phyloP scores from a whole-genome alignment of 2,797 vertebrate genomes.

The Acrocephalus scirpaceus region DNA sequence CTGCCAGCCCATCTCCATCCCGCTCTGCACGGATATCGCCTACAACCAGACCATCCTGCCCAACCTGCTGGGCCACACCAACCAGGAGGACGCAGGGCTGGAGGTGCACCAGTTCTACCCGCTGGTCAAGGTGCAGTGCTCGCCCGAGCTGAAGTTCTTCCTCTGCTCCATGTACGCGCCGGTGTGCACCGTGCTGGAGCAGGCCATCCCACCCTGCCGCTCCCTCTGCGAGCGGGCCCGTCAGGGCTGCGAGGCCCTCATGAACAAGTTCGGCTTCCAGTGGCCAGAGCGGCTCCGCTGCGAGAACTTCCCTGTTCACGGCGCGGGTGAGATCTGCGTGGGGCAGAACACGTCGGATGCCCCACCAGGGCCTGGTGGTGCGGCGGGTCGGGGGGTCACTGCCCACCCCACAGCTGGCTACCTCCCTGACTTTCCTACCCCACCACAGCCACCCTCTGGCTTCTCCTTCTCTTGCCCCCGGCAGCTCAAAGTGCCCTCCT shows the following conservation, averaged over 20 bases:
- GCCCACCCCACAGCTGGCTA: slow-evolving; percentile 82
- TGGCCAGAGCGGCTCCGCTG: slow-evolving; percentile 93
- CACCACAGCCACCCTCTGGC: slow-evolving; percentile 67
- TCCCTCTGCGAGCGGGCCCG: slow-evolving; percentile 92
- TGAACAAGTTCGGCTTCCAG: slow-evolving; percentile 97
- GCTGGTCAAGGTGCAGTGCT: slow-evolving; percentile 94
- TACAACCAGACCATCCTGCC: slow-evolving; percentile 97
- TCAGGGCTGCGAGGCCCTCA: slow-evolving; percentile 93
- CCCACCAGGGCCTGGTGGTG: slow-evolving; percentile 58
- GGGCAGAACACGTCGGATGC: slow-evolving; percentile 92
- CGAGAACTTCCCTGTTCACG: slow-evolving; percentile 92
- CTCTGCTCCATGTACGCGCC: slow-evolving; percentile 94
- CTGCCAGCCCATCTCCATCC: slow-evolving; percentile 93
- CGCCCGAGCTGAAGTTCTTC: slow-evolving; percentile 91
- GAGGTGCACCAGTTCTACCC: slow-evolving; percentile 97
- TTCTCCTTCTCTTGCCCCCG: slow-evolving; percentile 90
- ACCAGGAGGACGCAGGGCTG: slow-evolving; percentile 92
- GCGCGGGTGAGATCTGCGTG: slow-evolving; percentile 92
- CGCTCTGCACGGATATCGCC: slow-evolving; percentile 92
- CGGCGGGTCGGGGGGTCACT: slow-evolving; percentile 58
- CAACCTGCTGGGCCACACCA: slow-evolving; percentile 91
- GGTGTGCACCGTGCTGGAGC: slow-evolving; percentile 92
- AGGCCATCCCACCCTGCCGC: slow-evolving; percentile 92
- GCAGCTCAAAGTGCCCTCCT: slow-evolving; percentile 90
- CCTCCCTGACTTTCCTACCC: slow-evolving; percentile 79